Evolutionary conservation across 2,797 vertebrate genomes (phyloP), one percentile per base, ranked within the genome.

Genomic region (Intellagama lesueurii): DNA sequence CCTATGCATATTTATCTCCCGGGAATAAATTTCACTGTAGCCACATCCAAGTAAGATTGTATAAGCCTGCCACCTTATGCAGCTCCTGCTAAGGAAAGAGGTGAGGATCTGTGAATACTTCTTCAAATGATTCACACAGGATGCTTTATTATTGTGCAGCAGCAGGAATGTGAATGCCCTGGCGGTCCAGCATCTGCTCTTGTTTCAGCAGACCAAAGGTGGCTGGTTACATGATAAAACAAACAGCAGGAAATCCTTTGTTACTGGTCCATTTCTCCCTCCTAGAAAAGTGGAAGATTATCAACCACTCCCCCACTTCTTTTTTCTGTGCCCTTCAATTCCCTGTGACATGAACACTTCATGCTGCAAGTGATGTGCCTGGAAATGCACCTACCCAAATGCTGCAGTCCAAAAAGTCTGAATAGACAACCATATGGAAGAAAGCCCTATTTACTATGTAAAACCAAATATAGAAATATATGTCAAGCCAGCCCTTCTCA

Each of bases 151-250:
- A 87, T 76, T 86, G 17, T 89, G 66, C 78, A 87, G 44, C 90
- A 93, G 78, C 47, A 85, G 90, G 66, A 91, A 16, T 30, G 89
- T 0, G 24, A 91, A 90, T 14, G 77, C 44, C 16, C 56, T 81
- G 86, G 77, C 68, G 83, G 66, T 68, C 86, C 56, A 85, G 89
- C 91, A 92, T 83, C 92, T 93, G 90, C 84, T 87, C 47, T 32
- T 86, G 64, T 83, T 92, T 90, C 83, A 90, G 88, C 76, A 90
- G 66, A 83, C 52, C 86, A 87, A 91, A 90, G 84, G 90, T 44
- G 69, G 16, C 85, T 94, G 92, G 90, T 66, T 44, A 32, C 22
- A 49, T 78, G 87, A 85, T 49, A 87, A 56, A 90, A 90, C 4
- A 83, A 90, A 64, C 89, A 89, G 66, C 86, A 92, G 88, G 52